Base-by-base conservation (phyloP, 2,888 invertebrate genomes). In the Liposcelis brunnea region DNA sequence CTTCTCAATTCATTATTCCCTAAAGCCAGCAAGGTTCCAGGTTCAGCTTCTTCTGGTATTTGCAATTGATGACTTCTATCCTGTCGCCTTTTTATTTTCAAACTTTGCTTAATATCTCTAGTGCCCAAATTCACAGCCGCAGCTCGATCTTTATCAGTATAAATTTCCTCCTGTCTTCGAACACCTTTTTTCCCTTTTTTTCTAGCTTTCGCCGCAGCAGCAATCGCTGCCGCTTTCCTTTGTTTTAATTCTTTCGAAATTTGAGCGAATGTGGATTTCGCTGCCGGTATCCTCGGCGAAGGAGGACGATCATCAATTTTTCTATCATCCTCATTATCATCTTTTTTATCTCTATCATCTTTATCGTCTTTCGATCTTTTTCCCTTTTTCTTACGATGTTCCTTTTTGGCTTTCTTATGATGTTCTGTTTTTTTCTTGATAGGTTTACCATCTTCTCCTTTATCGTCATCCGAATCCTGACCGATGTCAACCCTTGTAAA, bases 61-160 rank as follows among this genome's bases (percentile, higher is more conserved):
- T 79, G 76, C 42, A 84, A 59, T 1, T 74, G 73, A 53, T 71
- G 75, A 54, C 76, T 78, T 19, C 80, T 71, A 57, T 86, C 86
- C 50, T 81, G 76, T 52, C 80, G 77, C 54, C 81, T 72, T 58
- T 87, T 89, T 53, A 83, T 67, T 57, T 75, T 82, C 50, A 87
- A 63, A 31, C 83, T 84, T 52, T 82, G 80, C 57, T 90, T 90
- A 50, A 90, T 89, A 58, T 90, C 89, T 50, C 75, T 77, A n/a
- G 77, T 79, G 0, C 84, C 85, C 71, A 83, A 61, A 56, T 85
- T 82, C 12, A 87, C 87, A 1, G 89, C 87, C 0, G 90, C 89
- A 0, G 89, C 90, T 5, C 90, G 69, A 59, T 89, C 89, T 57
- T 90, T 90, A 59, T 90, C 90, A 15, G 87, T 89, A 56, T 87